These are phyloP conservation scores for Jaculus jaculus DNA, from an alignment of 2,113 vertebrate genomes.

Conservation along the genomic window DNA sequence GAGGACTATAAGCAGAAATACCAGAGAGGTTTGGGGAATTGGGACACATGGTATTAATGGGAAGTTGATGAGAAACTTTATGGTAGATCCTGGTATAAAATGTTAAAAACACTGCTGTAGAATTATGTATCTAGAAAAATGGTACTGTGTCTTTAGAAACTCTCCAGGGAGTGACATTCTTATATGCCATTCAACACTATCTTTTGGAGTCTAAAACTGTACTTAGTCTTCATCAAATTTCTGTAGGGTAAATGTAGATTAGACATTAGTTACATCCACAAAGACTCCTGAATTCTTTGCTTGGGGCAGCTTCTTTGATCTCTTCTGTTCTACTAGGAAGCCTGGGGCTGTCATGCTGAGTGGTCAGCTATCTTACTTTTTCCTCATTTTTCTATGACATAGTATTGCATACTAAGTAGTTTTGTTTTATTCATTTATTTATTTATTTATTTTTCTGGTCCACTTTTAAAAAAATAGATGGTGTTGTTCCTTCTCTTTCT, in stretches of 20 bases:
- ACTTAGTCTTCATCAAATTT: constrained; percentile 38
- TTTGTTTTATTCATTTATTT: background rate
- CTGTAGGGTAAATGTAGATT: constrained; percentile 13
- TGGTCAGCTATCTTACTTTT: background rate
- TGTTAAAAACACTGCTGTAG: background rate
- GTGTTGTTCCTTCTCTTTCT: background rate
- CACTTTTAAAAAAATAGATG: background rate
- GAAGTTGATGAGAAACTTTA: background rate
- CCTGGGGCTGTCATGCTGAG: background rate
- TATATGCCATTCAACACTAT: constrained; percentile 1
- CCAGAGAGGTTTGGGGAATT: background rate
- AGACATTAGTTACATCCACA: background rate
- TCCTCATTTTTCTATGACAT: background rate
- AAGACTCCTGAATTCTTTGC: background rate
- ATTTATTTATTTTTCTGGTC: background rate
- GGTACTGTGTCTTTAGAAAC: background rate
- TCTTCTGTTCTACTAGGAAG: background rate
- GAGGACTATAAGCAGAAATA: background rate
- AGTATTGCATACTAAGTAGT: background rate
- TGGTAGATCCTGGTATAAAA: background rate
- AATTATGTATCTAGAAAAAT: background rate
- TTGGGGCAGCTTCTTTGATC: constrained; percentile 8
- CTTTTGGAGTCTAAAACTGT: background rate
- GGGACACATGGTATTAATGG: background rate
- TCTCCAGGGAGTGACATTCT: background rate